Evolutionary conservation across 2,888 invertebrate species (phyloP).

Genomic region (Eumerus sabulonum): DNA sequence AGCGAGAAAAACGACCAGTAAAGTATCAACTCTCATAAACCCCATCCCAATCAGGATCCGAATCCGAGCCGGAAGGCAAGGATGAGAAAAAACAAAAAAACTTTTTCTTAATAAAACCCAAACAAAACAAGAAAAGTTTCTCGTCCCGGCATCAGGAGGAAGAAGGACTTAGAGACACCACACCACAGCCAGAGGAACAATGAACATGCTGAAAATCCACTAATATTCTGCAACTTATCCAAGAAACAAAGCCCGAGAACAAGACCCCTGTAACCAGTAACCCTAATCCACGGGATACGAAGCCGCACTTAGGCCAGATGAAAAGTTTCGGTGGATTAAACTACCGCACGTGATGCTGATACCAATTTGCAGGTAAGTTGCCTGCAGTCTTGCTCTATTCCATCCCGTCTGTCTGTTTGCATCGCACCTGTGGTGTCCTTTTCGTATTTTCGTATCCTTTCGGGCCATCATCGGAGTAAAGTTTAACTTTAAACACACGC

Average conservation of each 20-base stretch:
- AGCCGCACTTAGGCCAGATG: slow-evolving; percentile 52
- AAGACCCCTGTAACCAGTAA: slow-evolving; percentile 37
- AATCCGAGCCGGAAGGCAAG: slow-evolving; percentile 7
- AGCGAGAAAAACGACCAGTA: slow-evolving; percentile 38
- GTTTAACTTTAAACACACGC: no score
- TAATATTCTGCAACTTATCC: slow-evolving; percentile 61
- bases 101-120: slow-evolving; percentile 43
- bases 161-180: slow-evolving; percentile 50
- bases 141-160: slow-evolving; percentile 10
- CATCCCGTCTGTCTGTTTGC: no score
- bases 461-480: no score
- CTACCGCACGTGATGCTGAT: slow-evolving; percentile 53
- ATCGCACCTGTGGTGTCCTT: slow-evolving; percentile 6
- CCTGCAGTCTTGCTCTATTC: neutral
- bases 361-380: slow-evolving; percentile 45
- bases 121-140: slow-evolving; percentile 48
- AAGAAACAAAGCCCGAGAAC: slow-evolving; percentile 57
- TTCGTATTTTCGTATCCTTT: neutral
- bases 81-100: slow-evolving; percentile 18
- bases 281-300: slow-evolving; percentile 51
- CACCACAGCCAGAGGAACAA: slow-evolving; percentile 46
- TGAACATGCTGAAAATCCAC: slow-evolving; percentile 51
- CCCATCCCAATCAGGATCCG: slow-evolving; percentile 36
- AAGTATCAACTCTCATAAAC: slow-evolving; percentile 62
- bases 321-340: slow-evolving; percentile 57